Evolutionary conservation across 2,797 vertebrate species (phyloP), one percentile per base, ranked within the genome.

Genomic region (Channallabes apus): DNA sequence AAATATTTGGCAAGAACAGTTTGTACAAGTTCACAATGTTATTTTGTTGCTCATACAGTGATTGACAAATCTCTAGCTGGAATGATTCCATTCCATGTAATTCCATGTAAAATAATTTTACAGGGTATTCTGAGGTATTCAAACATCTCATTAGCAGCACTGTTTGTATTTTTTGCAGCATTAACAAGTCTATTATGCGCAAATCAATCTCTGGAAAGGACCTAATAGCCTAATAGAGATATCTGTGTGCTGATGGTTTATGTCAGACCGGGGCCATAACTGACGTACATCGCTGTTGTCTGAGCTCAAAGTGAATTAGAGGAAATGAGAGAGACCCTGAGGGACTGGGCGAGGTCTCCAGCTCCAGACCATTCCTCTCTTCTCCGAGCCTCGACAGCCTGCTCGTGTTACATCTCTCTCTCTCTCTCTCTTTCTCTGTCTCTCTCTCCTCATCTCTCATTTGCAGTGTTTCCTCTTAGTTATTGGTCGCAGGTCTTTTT

Each of bases 301-400:
- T 83, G 76, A 87, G 82, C 38, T 69, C 75, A 83, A 88, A 86
- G 75, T 80, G 58, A 86, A 84, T 80, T 68, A 84, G 64, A 82
- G 87, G 88, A 90, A 88, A 88, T 87, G 82, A 88, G 85, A 76
- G 61, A 56, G 64, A 83, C 77, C 87, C 87, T 38, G 56, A 80
- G 90, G 87, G 90, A 90, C 83, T 83, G 88, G 90, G 90, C 61
- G 88, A 84, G 88, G 86, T 41, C 84, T 46, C 14, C 54, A 73
- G 29, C n/a, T 54, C 78, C 35, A 46, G 58, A 85, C 83, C 32
- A 78, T 20, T 38, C 58, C 54, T 65, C n/a, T 64, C 68, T 56
- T 73, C 78, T 35, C 41, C 4, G n/a, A 11, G 46, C 18, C 22
- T 83, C 51, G 27, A 81, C 65, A 61, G 71, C 24, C 35, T 80